A percentile compares a stretch with the other conserved stretches of the same genome.
Evolutionary conservation across 2,797 vertebrate genomes (phyloP).

Genomic region (Rhabdomys pumilio): DNA sequence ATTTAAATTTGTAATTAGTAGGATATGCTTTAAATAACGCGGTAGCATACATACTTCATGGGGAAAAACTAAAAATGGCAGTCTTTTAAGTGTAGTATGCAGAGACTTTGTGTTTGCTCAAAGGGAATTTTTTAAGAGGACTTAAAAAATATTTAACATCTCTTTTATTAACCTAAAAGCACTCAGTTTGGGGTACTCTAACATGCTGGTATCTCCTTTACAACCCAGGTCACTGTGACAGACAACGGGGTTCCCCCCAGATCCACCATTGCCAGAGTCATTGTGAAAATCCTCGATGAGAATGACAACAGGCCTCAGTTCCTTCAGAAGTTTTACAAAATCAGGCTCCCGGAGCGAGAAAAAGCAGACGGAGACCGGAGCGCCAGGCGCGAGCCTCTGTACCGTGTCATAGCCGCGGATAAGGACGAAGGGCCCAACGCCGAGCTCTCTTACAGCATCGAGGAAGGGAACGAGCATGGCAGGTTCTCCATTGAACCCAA

Average conservation of each 20-base stretch:
- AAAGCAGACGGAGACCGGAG: slow-evolving; percentile 93
- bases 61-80: slow-evolving; percentile 4
- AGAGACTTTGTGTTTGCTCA: slow-evolving; percentile 6
- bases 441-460: slow-evolving; percentile 98
- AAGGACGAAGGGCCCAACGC: slow-evolving; percentile 96
- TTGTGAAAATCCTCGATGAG: slow-evolving; percentile 97
- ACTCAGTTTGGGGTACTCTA: neutral
- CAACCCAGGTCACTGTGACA: slow-evolving; percentile 93
- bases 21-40: neutral
- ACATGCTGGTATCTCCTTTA: neutral
- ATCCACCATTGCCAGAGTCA: slow-evolving; percentile 94
- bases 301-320: slow-evolving; percentile 98
- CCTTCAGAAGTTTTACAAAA: slow-evolving; percentile 98
- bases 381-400: slow-evolving; percentile 94
- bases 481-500: slow-evolving; percentile 99
- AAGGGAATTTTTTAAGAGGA: neutral
- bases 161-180: neutral
- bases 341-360: slow-evolving; percentile 95
- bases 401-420: slow-evolving; percentile 96
- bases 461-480: slow-evolving; percentile 96
- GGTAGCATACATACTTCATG: neutral
- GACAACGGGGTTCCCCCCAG: slow-evolving; percentile 94
- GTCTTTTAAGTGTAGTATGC: neutral
- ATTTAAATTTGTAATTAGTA: neutral
- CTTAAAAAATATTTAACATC: neutral